Conservation (phyloP, 2,797 vertebrate genomes). For the Phataginus tricuspis region DNA sequence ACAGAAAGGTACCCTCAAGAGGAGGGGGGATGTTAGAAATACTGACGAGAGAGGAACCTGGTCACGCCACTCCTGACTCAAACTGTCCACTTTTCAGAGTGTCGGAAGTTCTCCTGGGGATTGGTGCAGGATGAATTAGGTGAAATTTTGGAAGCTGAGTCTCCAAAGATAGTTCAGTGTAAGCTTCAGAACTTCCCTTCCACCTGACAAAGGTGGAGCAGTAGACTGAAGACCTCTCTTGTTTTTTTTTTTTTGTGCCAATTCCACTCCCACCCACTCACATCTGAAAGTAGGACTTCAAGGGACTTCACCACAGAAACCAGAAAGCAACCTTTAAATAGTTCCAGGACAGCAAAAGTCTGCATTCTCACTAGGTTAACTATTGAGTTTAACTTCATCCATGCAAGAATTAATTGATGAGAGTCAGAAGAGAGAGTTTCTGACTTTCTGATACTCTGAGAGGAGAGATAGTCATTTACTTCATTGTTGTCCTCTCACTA, state of each 20-base stretch:
- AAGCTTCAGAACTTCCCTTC: not conserved
- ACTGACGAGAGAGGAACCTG: conserved; percentile 52
- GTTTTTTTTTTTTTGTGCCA: not conserved
- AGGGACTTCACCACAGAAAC: conserved; percentile 65
- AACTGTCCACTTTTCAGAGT: not conserved
- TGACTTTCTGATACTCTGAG: not conserved
- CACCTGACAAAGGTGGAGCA: not conserved
- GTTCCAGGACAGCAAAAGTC: conserved; percentile 37
- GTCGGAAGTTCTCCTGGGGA: not conserved
- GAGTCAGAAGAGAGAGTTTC: not conserved
- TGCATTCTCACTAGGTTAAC: conserved; percentile 56
- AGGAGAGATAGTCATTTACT: not conserved
- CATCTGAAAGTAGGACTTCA: conserved; percentile 56
- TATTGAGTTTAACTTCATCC: conserved; percentile 42
- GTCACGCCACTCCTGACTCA: not conserved
- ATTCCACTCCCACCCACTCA: conserved; percentile 13
- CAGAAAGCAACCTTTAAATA: conserved; percentile 61
- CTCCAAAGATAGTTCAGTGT: not conserved
- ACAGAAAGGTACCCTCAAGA: not conserved
- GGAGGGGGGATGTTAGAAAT: conserved; percentile 55
- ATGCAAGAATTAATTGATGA: conserved; percentile 12
- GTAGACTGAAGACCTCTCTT: not conserved
- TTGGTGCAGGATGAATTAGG: not conserved
- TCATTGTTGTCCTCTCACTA: not conserved
- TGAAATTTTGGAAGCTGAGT: conserved; percentile 59